Evolutionary conservation across 2,888 invertebrate species (phyloP).

Genomic region (Yponomeuta cagnagella): DNA sequence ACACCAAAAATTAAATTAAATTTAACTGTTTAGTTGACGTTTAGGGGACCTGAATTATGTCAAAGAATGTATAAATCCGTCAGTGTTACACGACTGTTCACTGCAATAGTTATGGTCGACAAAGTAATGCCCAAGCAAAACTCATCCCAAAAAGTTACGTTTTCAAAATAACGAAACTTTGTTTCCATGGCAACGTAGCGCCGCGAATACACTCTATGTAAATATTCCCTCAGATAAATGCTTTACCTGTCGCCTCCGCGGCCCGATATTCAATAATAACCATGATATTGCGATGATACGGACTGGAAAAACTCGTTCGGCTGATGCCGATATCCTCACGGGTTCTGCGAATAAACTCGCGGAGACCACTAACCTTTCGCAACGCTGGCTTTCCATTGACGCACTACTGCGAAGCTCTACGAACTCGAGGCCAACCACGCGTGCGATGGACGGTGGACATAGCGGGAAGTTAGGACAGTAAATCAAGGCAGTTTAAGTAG

Average conservation of each 20-base stretch:
- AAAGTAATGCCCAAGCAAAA: no score
- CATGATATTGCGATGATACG: slow-evolving; percentile 75
- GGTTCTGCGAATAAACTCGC: slow-evolving; percentile 42
- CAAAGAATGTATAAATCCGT: no score
- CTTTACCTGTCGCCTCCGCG: slow-evolving; percentile 71
- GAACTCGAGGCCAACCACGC: neutral
- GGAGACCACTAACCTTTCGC: slow-evolving; percentile 23
- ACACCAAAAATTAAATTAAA: no score
- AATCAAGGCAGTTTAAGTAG: slow-evolving; percentile 38
- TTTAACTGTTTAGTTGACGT: no score
- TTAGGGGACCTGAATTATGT: no score
- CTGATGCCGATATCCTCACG: slow-evolving; percentile 73
- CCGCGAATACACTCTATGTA: slow-evolving; percentile 21
- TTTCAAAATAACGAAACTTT: neutral
- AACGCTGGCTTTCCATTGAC: slow-evolving; percentile 32
- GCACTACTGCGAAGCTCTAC: neutral
- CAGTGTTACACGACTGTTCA: no score
- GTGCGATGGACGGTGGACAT: neutral
- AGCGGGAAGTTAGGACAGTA: neutral
- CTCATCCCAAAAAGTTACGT: no score
- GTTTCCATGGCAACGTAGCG: neutral
- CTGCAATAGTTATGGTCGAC: no score
- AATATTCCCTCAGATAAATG: slow-evolving; percentile 69
- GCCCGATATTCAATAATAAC: slow-evolving; percentile 72
- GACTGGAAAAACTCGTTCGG: slow-evolving; percentile 75